These are phyloP conservation scores for Luffia ferchaultella DNA, from an alignment of 2,888 invertebrate species.

Conservation along the genomic window DNA sequence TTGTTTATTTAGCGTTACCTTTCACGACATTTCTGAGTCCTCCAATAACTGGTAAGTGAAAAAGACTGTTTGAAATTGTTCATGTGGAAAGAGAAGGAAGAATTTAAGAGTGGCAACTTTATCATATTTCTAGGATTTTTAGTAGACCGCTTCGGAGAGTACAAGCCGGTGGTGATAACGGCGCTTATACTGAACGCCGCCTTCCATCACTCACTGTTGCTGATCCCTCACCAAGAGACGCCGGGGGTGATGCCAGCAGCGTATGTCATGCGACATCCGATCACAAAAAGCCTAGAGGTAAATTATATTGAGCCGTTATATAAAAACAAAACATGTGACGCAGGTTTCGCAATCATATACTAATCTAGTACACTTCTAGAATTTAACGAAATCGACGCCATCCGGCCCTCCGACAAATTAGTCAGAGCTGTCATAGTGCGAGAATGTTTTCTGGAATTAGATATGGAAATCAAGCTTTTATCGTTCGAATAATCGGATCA, in stretches of 20 bases:
- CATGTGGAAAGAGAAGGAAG: background rate
- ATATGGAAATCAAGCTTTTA: conserved; percentile 48
- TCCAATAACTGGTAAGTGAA: conserved; percentile 76
- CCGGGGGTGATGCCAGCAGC: conserved; percentile 79
- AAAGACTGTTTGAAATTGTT: background rate
- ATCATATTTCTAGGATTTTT: conserved; percentile 67
- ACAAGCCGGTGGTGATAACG: conserved; percentile 83
- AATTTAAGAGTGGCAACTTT: conserved; percentile 25
- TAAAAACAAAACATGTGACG: background rate
- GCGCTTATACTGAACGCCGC: conserved; percentile 79
- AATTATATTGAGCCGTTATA: no score
- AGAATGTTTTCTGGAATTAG: conserved; percentile 39
- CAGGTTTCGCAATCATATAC: background rate
- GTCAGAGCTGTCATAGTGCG: conserved; percentile 42
- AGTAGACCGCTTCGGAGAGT: conserved; percentile 87
- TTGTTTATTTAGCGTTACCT: conserved; percentile 86
- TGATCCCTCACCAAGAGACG: conserved; percentile 82
- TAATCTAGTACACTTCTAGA: conserved; percentile 40
- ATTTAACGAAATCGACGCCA: conserved; percentile 61
- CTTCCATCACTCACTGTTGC: conserved; percentile 80
- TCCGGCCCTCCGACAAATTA: conserved; percentile 58
- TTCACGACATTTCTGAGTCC: conserved; percentile 87
- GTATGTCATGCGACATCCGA: conserved; percentile 78
- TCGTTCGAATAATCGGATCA: background rate
- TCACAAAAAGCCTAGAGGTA: conserved; percentile 75